These are phyloP conservation scores for Columba livia DNA, from an alignment of 2,113 vertebrate genomes.

Conservation along the genomic window DNA sequence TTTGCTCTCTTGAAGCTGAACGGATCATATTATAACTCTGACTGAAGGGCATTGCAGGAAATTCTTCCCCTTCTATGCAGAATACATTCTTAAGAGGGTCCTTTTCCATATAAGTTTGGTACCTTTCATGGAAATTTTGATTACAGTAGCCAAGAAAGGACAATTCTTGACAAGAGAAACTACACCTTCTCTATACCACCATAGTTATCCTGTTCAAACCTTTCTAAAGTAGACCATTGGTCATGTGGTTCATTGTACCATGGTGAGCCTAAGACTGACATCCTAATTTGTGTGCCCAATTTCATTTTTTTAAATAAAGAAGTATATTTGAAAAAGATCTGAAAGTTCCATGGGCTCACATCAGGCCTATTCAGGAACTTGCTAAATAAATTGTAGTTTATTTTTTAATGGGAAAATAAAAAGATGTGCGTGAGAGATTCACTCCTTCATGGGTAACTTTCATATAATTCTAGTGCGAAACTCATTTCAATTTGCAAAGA, in stretches of 20 bases:
- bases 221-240: not conserved
- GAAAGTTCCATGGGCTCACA: not conserved
- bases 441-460: not conserved
- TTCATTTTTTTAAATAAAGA: not conserved
- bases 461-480: not conserved
- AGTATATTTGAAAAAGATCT: not conserved
- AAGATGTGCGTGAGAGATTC: not conserved
- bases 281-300: not conserved
- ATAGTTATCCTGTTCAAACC: not conserved
- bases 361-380: not conserved
- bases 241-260: not conserved
- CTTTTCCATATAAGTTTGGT: not conserved
- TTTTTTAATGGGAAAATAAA: constrained; percentile 21
- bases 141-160: not conserved
- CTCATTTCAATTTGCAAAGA: constrained; percentile 30
- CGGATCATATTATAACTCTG: not conserved
- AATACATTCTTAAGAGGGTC: not conserved
- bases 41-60: not conserved
- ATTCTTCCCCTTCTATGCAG: not conserved
- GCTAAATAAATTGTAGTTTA: not conserved
- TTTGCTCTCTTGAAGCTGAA: not conserved
- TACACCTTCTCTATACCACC: not conserved
- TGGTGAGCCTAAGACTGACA: not conserved
- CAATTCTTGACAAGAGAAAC: not conserved
- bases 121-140: not conserved